Evolutionary conservation across 2,888 invertebrate species (phyloP).

Genomic region (Mamestra brassicae): DNA sequence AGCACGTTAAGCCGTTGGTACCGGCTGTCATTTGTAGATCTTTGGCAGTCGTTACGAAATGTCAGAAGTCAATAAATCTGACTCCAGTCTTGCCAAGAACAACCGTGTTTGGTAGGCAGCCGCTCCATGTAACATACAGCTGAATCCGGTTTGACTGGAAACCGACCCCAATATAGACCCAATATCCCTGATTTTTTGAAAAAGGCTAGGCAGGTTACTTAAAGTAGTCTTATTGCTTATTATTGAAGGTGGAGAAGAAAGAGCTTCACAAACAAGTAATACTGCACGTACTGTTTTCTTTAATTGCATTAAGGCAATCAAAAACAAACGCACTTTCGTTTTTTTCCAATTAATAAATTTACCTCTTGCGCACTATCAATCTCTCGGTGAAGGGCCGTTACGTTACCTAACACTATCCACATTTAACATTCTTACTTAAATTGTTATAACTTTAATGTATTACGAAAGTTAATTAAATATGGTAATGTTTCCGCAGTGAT

Average conservation of each 20-base stretch:
- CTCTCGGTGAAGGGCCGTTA: constrained; percentile 55
- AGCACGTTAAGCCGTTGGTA: too few species aligned
- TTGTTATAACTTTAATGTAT: constrained; percentile 35
- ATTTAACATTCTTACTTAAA: constrained; percentile 35
- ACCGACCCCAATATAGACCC: too few species aligned
- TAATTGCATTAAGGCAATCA: constrained; percentile 34
- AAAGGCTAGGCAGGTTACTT: too few species aligned
- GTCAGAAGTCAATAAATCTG: too few species aligned
- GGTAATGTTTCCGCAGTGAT: constrained; percentile 2
- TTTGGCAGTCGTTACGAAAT: too few species aligned
- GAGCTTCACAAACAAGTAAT: neutral
- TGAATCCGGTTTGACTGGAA: too few species aligned
- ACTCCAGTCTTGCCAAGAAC: too few species aligned
- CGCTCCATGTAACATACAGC: too few species aligned
- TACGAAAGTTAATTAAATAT: constrained; percentile 46
- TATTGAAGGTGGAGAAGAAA: neutral
- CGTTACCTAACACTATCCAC: constrained; percentile 36
- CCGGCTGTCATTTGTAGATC: too few species aligned
- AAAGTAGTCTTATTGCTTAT: too few species aligned
- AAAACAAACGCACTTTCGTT: constrained; percentile 35
- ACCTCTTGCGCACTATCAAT: constrained; percentile 38
- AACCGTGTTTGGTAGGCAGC: too few species aligned
- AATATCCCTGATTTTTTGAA: too few species aligned
- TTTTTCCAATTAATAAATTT: constrained; percentile 44
- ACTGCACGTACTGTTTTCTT: constrained; percentile 19